These are phyloP conservation scores for Phaedon cochleariae DNA, from an alignment of 2,888 invertebrate species.

Conservation along the genomic window DNA sequence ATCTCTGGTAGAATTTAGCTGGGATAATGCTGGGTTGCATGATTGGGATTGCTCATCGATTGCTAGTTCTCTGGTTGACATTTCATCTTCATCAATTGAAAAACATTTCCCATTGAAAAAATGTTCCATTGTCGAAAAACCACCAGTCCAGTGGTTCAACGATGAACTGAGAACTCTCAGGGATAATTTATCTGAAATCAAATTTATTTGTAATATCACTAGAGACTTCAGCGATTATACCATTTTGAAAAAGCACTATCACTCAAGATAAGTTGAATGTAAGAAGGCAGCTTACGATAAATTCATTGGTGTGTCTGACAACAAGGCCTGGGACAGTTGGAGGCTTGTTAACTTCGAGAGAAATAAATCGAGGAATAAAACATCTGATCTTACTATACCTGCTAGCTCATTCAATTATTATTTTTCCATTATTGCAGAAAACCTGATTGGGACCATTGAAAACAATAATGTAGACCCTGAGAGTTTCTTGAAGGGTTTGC, in stretches of 20 bases:
- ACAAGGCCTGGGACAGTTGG: not conserved
- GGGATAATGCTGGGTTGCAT: not conserved
- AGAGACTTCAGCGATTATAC: not conserved
- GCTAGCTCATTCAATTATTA: not conserved
- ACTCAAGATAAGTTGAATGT: not conserved
- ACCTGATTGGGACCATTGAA: not conserved
- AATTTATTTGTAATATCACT: not conserved
- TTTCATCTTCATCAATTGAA: not conserved
- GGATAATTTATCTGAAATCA: not conserved
- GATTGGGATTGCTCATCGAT: not conserved
- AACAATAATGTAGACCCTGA: not conserved
- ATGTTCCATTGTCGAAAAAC: not conserved
- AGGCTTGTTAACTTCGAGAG: too few relatives aligned
- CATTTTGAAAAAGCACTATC: not conserved
- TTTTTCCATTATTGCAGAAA: not conserved
- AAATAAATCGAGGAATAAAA: too few relatives aligned
- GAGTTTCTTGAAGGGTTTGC: not conserved
- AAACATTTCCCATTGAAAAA: not conserved
- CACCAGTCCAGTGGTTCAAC: not conserved
- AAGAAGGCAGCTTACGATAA: not conserved
- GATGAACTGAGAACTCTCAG: not conserved
- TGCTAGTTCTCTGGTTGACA: not conserved
- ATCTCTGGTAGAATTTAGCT: not conserved
- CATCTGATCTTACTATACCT: not conserved
- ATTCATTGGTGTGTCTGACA: not conserved